A percentile compares a stretch with the other conserved stretches of the same genome.
These are phyloP conservation scores for Calonectris borealis DNA, from an alignment of 2,113 vertebrate species.

Conservation along the genomic window DNA sequence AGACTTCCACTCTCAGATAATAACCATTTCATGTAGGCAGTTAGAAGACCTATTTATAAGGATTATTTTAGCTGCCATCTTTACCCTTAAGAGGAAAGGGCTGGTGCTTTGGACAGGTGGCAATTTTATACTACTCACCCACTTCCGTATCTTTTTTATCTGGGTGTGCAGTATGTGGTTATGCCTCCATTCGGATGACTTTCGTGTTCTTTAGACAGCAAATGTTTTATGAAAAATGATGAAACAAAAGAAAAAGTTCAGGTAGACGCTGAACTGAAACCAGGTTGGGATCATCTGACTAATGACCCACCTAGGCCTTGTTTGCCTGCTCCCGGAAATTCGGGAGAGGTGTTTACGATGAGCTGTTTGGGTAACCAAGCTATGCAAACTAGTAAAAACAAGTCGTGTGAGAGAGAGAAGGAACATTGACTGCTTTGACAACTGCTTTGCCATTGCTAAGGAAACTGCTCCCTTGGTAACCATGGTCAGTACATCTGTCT, in stretches of 20 bases:
- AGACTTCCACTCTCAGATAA: constrained; percentile 4
- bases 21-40: background rate
- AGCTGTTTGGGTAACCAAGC: constrained; percentile 59
- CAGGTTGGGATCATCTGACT: background rate
- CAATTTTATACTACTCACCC: constrained; percentile 4
- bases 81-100: background rate
- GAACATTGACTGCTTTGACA: constrained; percentile 71
- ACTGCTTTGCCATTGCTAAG: constrained; percentile 76
- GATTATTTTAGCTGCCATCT: constrained; percentile 29
- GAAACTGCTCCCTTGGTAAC: constrained; percentile 84
- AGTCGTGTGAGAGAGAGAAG: constrained; percentile 54
- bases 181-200: background rate
- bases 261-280: background rate
- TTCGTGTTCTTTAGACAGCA: background rate
- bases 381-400: constrained; percentile 68
- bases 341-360: constrained; percentile 17
- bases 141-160: background rate
- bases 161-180: background rate
- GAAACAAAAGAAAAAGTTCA: background rate
- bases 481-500: constrained; percentile 80
- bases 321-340: background rate
- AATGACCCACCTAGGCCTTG: constrained; percentile 23
- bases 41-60: constrained; percentile 29
- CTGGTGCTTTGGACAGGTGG: background rate
- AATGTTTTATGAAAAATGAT: background rate